Evolutionary conservation across 2,888 invertebrate species (phyloP), one percentile per base, ranked within the genome.

Genomic region (Neocrepidodera transversa): DNA sequence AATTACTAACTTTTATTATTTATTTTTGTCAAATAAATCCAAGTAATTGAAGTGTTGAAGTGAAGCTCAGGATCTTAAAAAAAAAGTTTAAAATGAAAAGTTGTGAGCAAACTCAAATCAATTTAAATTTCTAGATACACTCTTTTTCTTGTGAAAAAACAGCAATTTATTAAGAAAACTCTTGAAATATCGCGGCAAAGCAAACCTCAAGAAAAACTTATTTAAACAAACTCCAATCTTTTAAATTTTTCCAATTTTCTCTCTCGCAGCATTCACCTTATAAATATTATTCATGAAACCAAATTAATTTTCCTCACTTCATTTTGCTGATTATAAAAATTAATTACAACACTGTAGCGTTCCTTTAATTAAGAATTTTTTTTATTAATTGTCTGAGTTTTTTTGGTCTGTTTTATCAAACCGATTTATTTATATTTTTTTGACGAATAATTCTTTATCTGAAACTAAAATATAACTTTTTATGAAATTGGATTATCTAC

Each of bases 311-410:
- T 40, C 43, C 47, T 36, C 38, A 58, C 58, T 58, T 58, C 38
- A 52, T 58, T 40, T 47, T 40, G 30, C 45, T 30, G 52, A 58
- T 58, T 18, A 59, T 59, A 55, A 55, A 55, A 59, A 55, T 59
- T 55, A 59, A 59, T 59, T 59, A 54, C 54, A 59, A 36, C n/a
- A 48, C 54, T 45, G n/a, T 48, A 26, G 20, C 35, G 18, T 40
- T 20, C 13, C 32, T 53, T 53, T 53, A 53, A 53, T 53, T 45
- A 53, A 43, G 53, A 53, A 53, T 32, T 43, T 53, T 53, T 52
- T 30, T n/a, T n/a, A n/a, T n/a, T n/a, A n/a, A n/a, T n/a, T n/a
- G n/a, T n/a, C n/a, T n/a, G n/a, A n/a, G n/a, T n/a, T n/a, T n/a
- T n/a, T n/a, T n/a, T n/a, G n/a, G n/a, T n/a, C n/a, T n/a, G n/a